Conservation (phyloP, 2,113 vertebrate genomes). For the Nothoprocta pentlandii region DNA sequence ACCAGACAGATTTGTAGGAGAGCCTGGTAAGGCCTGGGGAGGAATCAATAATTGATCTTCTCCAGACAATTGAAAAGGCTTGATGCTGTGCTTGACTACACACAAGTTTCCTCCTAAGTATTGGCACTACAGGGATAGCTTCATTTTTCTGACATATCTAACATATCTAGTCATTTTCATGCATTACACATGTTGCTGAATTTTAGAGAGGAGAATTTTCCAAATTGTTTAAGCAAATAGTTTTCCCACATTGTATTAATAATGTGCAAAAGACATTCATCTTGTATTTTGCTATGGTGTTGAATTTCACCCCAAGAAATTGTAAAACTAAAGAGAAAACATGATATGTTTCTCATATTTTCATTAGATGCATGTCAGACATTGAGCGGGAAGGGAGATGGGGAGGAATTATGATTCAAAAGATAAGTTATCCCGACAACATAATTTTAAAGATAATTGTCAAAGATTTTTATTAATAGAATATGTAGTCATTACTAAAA, state of each 20-base stretch:
- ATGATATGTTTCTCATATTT: neutral
- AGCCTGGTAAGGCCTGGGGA: neutral
- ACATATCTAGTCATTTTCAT: neutral
- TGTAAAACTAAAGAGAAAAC: neutral
- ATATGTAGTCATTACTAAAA: neutral
- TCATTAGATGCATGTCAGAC: neutral
- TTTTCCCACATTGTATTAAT: neutral
- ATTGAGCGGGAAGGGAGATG: too few relatives aligned
- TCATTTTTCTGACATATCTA: neutral
- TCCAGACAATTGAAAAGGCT: neutral
- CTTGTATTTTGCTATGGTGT: neutral
- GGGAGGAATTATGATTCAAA: neutral
- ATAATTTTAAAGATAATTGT: neutral
- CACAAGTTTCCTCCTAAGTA: neutral
- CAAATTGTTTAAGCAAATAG: neutral
- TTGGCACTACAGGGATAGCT: neutral
- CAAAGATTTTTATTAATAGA: neutral
- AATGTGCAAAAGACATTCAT: neutral
- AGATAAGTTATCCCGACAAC: neutral
- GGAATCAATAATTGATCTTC: neutral
- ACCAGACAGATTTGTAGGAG: neutral
- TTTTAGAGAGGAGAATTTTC: neutral
- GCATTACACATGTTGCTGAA: neutral
- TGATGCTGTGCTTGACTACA: neutral
- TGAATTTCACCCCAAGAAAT: neutral